Evolutionary conservation across 2,888 invertebrate genomes (phyloP).

Genomic region (Beris chalybata): DNA sequence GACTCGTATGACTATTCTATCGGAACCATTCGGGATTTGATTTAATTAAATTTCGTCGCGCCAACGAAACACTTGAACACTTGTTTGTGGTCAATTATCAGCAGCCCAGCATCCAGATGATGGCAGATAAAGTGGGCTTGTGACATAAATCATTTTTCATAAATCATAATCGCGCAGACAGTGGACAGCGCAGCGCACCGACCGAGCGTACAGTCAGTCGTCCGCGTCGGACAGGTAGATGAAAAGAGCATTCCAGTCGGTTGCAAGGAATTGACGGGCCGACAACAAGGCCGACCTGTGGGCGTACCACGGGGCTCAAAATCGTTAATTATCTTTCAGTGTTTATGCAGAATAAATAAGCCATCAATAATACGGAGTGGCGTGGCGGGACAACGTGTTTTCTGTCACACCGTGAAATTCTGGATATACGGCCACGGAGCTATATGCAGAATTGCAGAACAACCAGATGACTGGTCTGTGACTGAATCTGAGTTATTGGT

Average conservation of each 20-base stretch:
- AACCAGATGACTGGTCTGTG: slow-evolving; percentile 25
- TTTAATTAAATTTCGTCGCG: slow-evolving; percentile 34
- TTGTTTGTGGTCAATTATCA: slow-evolving; percentile 38
- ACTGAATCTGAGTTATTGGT: slow-evolving; percentile 32
- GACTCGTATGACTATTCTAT: too few relatives aligned
- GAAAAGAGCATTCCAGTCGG: slow-evolving; percentile 37
- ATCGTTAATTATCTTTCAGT: slow-evolving; percentile 46
- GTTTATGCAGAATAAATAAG: slow-evolving; percentile 46
- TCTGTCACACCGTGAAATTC: slow-evolving; percentile 44
- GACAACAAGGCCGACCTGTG: slow-evolving; percentile 43
- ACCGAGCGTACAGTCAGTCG: not conserved
- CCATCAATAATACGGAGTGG: slow-evolving; percentile 45
- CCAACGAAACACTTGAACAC: slow-evolving; percentile 39
- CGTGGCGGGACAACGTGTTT: slow-evolving; percentile 46
- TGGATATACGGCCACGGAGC: slow-evolving; percentile 34
- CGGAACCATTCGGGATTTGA: slow-evolving; percentile 11
- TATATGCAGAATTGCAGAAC: slow-evolving; percentile 25
- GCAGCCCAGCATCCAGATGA: slow-evolving; percentile 35
- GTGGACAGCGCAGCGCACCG: slow-evolving; percentile 12
- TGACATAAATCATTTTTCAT: slow-evolving; percentile 44
- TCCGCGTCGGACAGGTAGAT: slow-evolving; percentile 36
- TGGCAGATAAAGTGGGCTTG: slow-evolving; percentile 25
- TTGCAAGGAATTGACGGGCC: slow-evolving; percentile 29
- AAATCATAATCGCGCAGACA: slow-evolving; percentile 42
- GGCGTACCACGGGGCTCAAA: slow-evolving; percentile 42